A percentile compares a stretch with the other conserved stretches of the same genome.
These are phyloP conservation scores for Pomacea maculata DNA, from an alignment of 1,140 invertebrate genomes.

Conservation along the genomic window DNA sequence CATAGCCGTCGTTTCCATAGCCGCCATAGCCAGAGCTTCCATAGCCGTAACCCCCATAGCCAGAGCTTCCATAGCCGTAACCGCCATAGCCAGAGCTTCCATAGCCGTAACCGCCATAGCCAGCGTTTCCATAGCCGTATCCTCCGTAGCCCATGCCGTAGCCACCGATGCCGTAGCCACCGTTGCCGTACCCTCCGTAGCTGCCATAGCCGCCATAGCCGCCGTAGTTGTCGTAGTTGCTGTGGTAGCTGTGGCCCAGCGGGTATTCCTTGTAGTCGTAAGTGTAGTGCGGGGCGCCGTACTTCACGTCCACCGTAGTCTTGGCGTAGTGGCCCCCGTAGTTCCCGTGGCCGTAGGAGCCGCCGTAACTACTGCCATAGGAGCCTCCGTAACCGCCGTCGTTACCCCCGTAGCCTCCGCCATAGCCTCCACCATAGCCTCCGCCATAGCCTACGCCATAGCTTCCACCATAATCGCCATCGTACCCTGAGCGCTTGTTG, in stretches of 20 bases:
- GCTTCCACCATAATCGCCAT: too few species aligned
- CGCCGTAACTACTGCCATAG: neutral
- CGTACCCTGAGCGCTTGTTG: too few species aligned
- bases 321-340: neutral
- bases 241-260: constrained; percentile 8
- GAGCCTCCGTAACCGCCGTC: neutral
- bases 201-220: neutral
- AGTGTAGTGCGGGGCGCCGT: neutral
- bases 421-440: too few species aligned
- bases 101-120: neutral
- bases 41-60: neutral
- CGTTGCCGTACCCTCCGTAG: neutral
- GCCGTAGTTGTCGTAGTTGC: constrained; percentile 4
- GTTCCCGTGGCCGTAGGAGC: neutral
- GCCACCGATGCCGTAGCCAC: neutral
- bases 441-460: too few species aligned
- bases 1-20: neutral
- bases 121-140: neutral
- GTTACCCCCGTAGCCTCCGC: too few species aligned
- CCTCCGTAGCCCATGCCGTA: neutral
- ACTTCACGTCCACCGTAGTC: constrained; percentile 9
- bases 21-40: neutral
- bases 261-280: constrained; percentile 7
- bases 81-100: neutral
- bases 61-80: neutral